Conservation (phyloP, 2,888 invertebrate genomes). For the Dynastes tityus region DNA sequence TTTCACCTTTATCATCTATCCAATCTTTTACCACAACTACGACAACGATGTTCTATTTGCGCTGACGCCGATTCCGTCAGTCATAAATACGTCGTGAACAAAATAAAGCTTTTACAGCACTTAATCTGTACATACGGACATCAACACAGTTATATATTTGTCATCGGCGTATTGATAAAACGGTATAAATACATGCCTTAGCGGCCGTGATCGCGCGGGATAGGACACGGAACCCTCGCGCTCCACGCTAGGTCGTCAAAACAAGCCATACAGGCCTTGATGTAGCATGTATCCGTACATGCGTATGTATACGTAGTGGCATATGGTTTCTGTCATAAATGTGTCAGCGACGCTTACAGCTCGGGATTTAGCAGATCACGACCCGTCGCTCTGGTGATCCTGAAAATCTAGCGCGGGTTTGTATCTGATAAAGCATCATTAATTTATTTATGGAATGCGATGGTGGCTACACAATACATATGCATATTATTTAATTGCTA, state of each 20-base stretch:
- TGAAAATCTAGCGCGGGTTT: constrained; percentile 35
- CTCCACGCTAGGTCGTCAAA: background rate
- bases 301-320: constrained; percentile 13
- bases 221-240: background rate
- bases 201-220: constrained; percentile 15
- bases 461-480: background rate
- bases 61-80: constrained; percentile 9
- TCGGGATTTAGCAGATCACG: constrained; percentile 42
- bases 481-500: background rate
- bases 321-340: constrained; percentile 49
- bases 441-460: constrained; percentile 33
- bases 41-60: constrained; percentile 29
- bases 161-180: constrained; percentile 49
- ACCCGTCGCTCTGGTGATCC: constrained; percentile 31
- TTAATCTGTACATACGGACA: constrained; percentile 44
- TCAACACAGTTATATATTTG: constrained; percentile 51
- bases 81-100: constrained; percentile 46
- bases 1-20: background rate
- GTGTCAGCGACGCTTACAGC: constrained; percentile 32
- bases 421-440: constrained; percentile 41
- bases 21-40: constrained; percentile 7
- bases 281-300: background rate
- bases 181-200: constrained; percentile 43
- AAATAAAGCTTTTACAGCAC: constrained; percentile 50
- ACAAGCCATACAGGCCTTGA: background rate